Evolutionary conservation across 2,888 invertebrate genomes (phyloP).

Genomic region (Callyntrura guangdongensis): DNA sequence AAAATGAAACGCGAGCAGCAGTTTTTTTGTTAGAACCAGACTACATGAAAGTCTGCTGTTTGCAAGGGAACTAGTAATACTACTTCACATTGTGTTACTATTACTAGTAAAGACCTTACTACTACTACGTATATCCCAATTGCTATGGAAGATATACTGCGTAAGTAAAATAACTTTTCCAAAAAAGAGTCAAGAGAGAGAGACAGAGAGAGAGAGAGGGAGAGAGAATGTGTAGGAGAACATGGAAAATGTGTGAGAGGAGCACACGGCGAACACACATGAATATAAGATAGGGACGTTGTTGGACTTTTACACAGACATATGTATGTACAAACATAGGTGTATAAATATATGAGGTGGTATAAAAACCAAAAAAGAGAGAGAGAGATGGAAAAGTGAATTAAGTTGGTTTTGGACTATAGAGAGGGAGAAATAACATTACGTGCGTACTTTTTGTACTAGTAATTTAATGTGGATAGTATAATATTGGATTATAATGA

Average conservation of each 20-base stretch:
- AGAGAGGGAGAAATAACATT: not conserved
- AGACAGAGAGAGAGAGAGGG: not conserved
- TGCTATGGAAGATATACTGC: not conserved
- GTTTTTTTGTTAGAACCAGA: too few species aligned
- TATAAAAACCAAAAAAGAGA: not conserved
- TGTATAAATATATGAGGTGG: not conserved
- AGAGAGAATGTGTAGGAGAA: conserved; percentile 3
- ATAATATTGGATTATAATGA: too few species aligned
- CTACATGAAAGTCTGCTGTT: too few species aligned
- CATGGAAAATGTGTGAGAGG: conserved; percentile 11
- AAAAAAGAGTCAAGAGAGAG: not conserved
- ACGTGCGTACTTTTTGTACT: not conserved
- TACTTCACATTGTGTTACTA: too few species aligned
- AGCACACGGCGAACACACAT: not conserved
- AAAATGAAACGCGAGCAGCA: not conserved
- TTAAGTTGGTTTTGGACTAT: conserved; percentile 9
- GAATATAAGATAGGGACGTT: not conserved
- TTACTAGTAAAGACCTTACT: too few species aligned
- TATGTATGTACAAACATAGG: not conserved
- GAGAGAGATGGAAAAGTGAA: conserved; percentile 53
- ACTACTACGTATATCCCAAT: not conserved
- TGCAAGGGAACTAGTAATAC: too few species aligned
- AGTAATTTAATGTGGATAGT: too few species aligned
- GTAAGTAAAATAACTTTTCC: not conserved
- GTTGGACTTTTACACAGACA: not conserved